These are phyloP conservation scores for Eleginops maclovinus DNA, from an alignment of 2,113 vertebrate genomes.

Conservation along the genomic window DNA sequence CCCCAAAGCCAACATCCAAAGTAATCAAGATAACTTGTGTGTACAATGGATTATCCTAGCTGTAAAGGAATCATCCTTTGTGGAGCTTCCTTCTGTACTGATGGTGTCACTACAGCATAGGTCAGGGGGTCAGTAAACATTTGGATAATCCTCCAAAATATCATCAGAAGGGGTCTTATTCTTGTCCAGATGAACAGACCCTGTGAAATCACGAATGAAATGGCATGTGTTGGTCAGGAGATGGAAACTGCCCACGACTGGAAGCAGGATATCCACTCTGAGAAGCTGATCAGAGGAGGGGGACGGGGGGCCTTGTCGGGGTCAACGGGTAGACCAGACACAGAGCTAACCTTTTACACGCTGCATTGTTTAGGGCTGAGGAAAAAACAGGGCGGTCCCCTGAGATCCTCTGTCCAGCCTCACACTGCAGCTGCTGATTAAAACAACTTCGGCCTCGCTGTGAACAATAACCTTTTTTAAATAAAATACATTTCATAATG, in stretches of 20 bases:
- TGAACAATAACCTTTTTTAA: background rate
- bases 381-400: slow-evolving; percentile 48
- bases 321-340: background rate
- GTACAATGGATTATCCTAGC: no score
- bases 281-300: background rate
- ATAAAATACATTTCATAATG: background rate
- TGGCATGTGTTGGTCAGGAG: background rate
- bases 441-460: background rate
- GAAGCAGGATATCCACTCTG: slow-evolving; percentile 37
- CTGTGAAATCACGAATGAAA: background rate
- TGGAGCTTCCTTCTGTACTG: background rate
- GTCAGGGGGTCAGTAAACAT: background rate
- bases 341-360: background rate
- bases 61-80: background rate
- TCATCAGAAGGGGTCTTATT: background rate
- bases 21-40: no score
- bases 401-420: background rate
- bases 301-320: background rate
- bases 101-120: background rate
- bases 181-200: background rate
- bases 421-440: background rate
- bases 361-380: slow-evolving; percentile 33
- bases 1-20: background rate
- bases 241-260: background rate
- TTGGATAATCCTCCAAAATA: background rate